These are phyloP conservation scores for Spodoptera exigua DNA, from an alignment of 2,888 invertebrate species.

Conservation along the genomic window DNA sequence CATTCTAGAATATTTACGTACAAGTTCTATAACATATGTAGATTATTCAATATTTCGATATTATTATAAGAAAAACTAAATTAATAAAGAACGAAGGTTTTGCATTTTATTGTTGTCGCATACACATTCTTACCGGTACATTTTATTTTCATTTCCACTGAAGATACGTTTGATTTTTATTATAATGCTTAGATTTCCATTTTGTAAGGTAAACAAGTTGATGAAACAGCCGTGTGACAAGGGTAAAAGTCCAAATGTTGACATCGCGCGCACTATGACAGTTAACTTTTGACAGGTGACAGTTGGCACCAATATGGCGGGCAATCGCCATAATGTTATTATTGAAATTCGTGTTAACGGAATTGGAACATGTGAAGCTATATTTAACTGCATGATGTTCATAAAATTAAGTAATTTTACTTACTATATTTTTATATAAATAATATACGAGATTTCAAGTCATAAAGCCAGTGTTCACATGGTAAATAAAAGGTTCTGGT, in stretches of 20 bases:
- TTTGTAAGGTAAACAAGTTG: constrained; percentile 59
- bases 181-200: constrained; percentile 43
- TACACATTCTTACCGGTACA: neutral
- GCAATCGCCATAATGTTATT: constrained; percentile 22
- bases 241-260: constrained; percentile 64
- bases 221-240: constrained; percentile 56
- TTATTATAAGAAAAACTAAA: neutral
- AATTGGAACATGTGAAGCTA: constrained; percentile 1
- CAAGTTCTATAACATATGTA: too few relatives aligned
- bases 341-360: constrained; percentile 6
- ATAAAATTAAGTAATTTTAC: neutral
- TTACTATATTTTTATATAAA: too few relatives aligned
- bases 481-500: too few relatives aligned
- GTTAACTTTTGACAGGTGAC: constrained; percentile 64
- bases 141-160: constrained; percentile 1
- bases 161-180: constrained; percentile 20
- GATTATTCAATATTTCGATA: too few relatives aligned
- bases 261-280: constrained; percentile 55
- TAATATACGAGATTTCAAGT: too few relatives aligned
- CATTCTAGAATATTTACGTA: too few relatives aligned
- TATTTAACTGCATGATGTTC: neutral
- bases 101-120: neutral
- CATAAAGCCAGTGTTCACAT: too few relatives aligned
- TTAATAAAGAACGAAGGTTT: neutral
- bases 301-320: constrained; percentile 58